A percentile compares a stretch with the other conserved stretches of the same genome.
phyloP scores from a whole-genome alignment of 2,888 invertebrate species.

The Zeuzera pyrina region DNA sequence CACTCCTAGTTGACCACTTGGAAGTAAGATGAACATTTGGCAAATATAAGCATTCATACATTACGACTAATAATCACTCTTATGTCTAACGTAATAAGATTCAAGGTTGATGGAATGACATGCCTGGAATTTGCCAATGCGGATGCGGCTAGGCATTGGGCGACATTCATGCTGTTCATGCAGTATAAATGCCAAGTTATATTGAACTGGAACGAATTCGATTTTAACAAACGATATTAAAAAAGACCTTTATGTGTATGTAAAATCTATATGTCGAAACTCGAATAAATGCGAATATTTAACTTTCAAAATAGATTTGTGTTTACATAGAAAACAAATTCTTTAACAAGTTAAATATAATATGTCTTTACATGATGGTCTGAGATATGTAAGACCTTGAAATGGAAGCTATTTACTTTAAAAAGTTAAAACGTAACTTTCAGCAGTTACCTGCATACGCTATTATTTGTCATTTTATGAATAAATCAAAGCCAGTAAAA shows the following conservation, averaged over 20 bases:
- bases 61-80: no score
- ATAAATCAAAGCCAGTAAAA: no score
- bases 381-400: no score
- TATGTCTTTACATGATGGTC: not conserved
- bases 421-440: not conserved
- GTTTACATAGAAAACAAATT: not conserved
- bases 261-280: no score
- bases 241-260: no score
- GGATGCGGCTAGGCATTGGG: constrained; percentile 32
- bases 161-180: constrained; percentile 37
- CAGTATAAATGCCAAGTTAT: constrained; percentile 26
- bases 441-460: not conserved
- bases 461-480: not conserved
- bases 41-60: no score
- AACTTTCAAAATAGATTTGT: no score
- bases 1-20: constrained; percentile 60
- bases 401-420: not conserved
- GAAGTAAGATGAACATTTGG: constrained; percentile 33
- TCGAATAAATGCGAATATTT: no score
- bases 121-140: no score
- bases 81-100: no score
- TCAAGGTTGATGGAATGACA: no score
- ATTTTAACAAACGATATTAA: no score
- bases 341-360: not conserved
- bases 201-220: constrained; percentile 26